A percentile compares a stretch with the other conserved stretches of the same genome.
phyloP scores from a whole-genome alignment of 1,140 invertebrate species.

The Tetragonula clypearis region DNA sequence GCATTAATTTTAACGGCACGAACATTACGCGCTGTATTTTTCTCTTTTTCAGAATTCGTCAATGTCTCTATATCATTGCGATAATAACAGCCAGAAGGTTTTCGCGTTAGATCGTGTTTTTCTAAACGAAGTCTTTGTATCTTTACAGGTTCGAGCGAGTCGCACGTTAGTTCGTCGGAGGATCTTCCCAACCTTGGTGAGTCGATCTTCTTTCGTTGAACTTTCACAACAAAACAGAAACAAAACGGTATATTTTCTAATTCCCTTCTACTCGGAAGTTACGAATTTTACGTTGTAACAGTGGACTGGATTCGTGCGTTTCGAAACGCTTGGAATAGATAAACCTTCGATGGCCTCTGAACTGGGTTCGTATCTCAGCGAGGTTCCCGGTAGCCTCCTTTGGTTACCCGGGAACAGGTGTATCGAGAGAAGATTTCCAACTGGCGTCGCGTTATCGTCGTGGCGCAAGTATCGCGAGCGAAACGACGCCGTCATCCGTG shows the following conservation, averaged over 20 bases:
- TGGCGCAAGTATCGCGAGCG: slow-evolving; percentile 44
- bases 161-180: not conserved
- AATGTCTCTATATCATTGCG: not conserved
- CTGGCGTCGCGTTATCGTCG: slow-evolving; percentile 34
- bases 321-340: too few relatives aligned
- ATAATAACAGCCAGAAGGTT: not conserved
- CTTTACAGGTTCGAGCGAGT: not conserved
- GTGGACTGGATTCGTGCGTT: too few relatives aligned
- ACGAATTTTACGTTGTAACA: too few relatives aligned
- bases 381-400: not conserved
- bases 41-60: not conserved
- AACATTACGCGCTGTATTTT: not conserved
- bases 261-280: too few relatives aligned
- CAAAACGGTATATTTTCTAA: too few relatives aligned
- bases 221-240: too few relatives aligned
- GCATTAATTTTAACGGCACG: not conserved
- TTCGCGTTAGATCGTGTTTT: not conserved
- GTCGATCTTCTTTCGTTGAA: not conserved
- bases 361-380: not conserved
- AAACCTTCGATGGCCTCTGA: too few relatives aligned
- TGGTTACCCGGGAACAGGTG: slow-evolving; percentile 20
- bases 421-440: slow-evolving; percentile 34
- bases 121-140: not conserved
- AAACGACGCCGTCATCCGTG: slow-evolving; percentile 58
- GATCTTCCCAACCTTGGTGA: not conserved